A percentile compares a stretch with the other conserved stretches of the same genome.
phyloP scores from a whole-genome alignment of 1,140 invertebrate species.

The Pectinophora gossypiella region DNA sequence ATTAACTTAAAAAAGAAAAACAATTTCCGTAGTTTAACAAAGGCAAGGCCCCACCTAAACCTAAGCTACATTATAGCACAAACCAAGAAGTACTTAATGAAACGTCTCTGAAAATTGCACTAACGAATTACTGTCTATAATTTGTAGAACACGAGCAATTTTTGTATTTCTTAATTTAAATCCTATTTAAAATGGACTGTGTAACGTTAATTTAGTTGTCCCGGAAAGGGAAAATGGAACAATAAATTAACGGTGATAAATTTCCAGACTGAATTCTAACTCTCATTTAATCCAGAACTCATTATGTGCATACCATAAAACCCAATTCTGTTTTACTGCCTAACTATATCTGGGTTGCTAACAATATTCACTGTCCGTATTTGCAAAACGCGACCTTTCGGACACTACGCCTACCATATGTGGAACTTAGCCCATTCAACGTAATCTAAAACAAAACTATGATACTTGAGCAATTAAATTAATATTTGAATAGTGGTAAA shows the following conservation, averaged over 20 bases:
- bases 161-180: not conserved
- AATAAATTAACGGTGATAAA: not conserved
- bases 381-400: not conserved
- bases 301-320: not conserved
- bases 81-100: too few relatives aligned
- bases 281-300: not conserved
- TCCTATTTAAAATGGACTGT: not conserved
- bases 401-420: not conserved
- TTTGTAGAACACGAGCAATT: too few relatives aligned
- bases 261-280: not conserved
- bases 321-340: not conserved
- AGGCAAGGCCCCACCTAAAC: too few relatives aligned
- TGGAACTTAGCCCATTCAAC: not conserved
- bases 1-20: too few relatives aligned
- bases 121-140: too few relatives aligned
- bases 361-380: not conserved
- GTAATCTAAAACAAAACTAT: not conserved
- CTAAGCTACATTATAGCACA: too few relatives aligned
- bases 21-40: too few relatives aligned
- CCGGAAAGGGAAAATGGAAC: not conserved
- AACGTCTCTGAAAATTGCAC: too few relatives aligned
- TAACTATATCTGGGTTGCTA: not conserved
- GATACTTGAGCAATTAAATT: conserved; percentile 32
- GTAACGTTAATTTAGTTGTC: not conserved
- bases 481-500: conserved; percentile 54